A percentile compares a stretch with the other conserved stretches of the same genome.
Evolutionary conservation across 37 sponge, comb jelly and placozoan genomes (phyloP).

Genomic region (Spongilla lacustris): DNA sequence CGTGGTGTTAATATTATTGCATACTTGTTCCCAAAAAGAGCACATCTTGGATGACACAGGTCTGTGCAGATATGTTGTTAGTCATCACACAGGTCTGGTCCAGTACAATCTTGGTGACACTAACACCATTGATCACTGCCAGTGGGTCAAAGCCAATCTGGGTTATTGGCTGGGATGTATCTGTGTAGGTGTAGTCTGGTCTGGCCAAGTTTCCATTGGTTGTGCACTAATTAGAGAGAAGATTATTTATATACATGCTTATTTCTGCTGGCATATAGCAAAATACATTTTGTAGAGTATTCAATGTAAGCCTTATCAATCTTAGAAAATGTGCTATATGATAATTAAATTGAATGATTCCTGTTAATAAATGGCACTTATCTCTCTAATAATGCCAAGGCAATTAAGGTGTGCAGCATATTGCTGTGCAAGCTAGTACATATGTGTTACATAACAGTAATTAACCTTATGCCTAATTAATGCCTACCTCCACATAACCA

Average conservation of each 20-base stretch:
- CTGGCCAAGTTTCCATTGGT: background rate
- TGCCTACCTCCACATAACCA: background rate
- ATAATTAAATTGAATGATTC: no score
- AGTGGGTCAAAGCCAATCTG: background rate
- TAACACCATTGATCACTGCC: background rate
- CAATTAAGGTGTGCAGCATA: no score
- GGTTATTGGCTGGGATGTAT: background rate
- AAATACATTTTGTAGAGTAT: no score
- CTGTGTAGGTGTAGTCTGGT: background rate
- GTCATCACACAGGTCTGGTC: background rate
- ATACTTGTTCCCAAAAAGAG: conserved; percentile 42
- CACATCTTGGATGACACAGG: conserved; percentile 14
- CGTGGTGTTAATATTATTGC: background rate
- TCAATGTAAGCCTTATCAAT: no score
- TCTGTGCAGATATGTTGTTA: background rate
- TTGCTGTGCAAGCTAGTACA: no score
- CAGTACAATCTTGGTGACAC: background rate
- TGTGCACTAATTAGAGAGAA: background rate
- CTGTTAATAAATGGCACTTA: no score
- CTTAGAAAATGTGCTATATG: no score
- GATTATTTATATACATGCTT: no score
- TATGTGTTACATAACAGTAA: no score
- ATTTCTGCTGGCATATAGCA: no score
- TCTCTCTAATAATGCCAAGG: no score
- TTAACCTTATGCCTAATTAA: background rate